phyloP scores from a whole-genome alignment of 53 echinoderm and acorn worm genomes.

The Temnopleurus reevesii region DNA sequence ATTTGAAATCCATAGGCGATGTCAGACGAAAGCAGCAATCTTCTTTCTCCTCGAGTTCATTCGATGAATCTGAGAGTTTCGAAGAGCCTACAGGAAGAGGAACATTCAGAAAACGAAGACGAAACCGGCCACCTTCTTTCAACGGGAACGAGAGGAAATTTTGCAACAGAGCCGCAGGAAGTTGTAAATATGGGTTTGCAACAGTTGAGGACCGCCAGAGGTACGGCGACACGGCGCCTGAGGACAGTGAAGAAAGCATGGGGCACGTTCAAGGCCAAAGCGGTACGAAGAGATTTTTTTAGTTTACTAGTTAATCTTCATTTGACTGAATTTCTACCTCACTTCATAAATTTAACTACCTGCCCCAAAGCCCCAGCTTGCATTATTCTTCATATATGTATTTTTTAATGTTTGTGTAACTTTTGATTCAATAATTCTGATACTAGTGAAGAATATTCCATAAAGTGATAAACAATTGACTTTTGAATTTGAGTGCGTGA shows the following conservation, averaged over 20 bases:
- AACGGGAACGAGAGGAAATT: neutral
- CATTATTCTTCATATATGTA: no score
- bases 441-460: no score
- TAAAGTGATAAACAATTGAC: no score
- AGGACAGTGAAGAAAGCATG: constrained; percentile 83
- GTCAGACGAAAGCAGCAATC: constrained; percentile 22
- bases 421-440: no score
- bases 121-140: constrained; percentile 14
- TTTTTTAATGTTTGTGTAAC: no score
- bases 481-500: no score
- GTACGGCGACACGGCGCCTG: constrained; percentile 74
- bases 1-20: constrained; percentile 3
- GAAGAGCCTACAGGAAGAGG: neutral
- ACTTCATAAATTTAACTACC: no score
- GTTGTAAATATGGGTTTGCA: constrained; percentile 53
- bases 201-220: constrained; percentile 54
- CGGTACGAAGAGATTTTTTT: no score
- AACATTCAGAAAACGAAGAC: constrained; percentile 1
- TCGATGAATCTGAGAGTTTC: constrained; percentile 33
- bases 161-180: constrained; percentile 12
- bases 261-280: constrained; percentile 89
- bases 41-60: constrained; percentile 44
- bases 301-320: no score
- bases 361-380: no score
- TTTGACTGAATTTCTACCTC: no score